Evolutionary conservation across 1,140 invertebrate species (phyloP).

Genomic region (Triops longicaudatus): DNA sequence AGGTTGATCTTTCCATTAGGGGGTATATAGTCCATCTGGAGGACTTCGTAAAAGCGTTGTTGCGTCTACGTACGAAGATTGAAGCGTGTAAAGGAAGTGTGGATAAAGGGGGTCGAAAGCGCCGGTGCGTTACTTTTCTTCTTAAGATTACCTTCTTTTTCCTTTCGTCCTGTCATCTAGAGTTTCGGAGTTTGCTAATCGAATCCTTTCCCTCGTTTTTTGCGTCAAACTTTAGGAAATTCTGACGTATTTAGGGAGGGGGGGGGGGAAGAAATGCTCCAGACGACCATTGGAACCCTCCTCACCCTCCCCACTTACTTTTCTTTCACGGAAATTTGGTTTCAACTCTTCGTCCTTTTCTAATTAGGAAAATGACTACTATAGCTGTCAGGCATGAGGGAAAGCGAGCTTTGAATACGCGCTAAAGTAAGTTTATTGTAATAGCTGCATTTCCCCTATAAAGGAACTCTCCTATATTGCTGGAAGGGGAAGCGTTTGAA

Average conservation of each 20-base stretch:
- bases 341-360: background rate
- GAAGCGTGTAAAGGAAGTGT: background rate
- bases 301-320: background rate
- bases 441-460: background rate
- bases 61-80: background rate
- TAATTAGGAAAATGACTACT: background rate
- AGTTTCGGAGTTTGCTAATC: background rate
- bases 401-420: background rate
- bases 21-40: background rate
- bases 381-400: background rate
- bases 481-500: background rate
- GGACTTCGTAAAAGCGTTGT: background rate
- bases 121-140: background rate
- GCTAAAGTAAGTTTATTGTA: background rate
- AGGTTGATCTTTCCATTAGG: slow-evolving; percentile 15
- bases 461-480: background rate
- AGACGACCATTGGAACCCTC: background rate
- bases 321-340: background rate
- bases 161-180: background rate
- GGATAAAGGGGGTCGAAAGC: background rate
- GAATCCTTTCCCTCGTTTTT: background rate
- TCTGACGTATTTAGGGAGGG: background rate
- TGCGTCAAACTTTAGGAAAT: background rate
- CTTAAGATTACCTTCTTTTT: background rate
- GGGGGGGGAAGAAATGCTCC: background rate